Conservation (phyloP, 1,140 invertebrate species). For the Drosophila nigrodunni region DNA sequence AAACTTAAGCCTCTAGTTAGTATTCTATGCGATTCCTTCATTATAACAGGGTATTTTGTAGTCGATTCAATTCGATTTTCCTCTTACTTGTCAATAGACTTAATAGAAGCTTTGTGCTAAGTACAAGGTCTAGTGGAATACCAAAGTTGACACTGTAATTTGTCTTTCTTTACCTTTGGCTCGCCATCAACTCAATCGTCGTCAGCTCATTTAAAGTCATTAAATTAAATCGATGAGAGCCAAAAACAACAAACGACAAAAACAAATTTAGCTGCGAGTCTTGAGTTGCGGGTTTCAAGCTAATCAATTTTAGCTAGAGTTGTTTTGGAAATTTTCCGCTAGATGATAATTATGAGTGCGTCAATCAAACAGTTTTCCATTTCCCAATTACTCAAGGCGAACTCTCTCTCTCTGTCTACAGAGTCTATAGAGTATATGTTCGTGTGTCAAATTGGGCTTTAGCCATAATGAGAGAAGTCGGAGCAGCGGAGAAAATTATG, state of each 20-base stretch:
- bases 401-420: not conserved
- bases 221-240: not conserved
- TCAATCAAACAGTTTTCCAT: slow-evolving; percentile 53
- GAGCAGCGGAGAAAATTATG: slow-evolving; percentile 42
- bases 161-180: no score
- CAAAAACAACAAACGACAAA: not conserved
- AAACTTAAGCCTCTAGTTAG: no score
- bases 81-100: no score
- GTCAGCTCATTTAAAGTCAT: no score
- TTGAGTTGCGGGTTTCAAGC: not conserved
- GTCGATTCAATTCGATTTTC: no score
- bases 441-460: slow-evolving; percentile 29
- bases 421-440: slow-evolving; percentile 14
- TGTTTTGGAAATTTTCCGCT: slow-evolving; percentile 68
- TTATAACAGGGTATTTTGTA: no score
- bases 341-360: slow-evolving; percentile 61
- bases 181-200: no score
- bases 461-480: slow-evolving; percentile 33
- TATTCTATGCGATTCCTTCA: no score
- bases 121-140: no score
- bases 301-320: slow-evolving; percentile 54
- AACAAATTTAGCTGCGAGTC: not conserved
- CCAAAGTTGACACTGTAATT: no score
- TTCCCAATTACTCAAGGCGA: no score
- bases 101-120: no score